These are phyloP conservation scores for Oreochromis spilurus DNA, from an alignment of 2,113 vertebrate genomes.

Conservation along the genomic window DNA sequence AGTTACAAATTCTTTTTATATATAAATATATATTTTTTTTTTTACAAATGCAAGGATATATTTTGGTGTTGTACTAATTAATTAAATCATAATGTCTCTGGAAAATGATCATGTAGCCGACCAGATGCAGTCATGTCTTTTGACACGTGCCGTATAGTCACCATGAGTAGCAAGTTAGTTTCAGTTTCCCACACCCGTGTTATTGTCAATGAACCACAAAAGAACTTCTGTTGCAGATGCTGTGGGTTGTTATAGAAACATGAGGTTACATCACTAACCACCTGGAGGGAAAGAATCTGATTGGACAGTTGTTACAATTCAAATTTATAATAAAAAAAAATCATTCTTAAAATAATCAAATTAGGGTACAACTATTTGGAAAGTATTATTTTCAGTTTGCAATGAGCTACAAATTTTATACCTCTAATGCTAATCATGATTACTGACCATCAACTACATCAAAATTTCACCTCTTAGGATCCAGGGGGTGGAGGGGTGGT, in stretches of 20 bases:
- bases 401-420: neutral
- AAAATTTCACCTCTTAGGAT: neutral
- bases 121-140: neutral
- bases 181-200: constrained; percentile 51
- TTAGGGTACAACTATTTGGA: neutral
- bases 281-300: constrained; percentile 32
- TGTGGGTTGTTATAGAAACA: neutral
- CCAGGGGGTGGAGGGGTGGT: neutral
- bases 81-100: neutral
- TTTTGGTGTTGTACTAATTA: neutral
- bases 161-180: constrained; percentile 14
- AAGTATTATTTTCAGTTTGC: neutral
- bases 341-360: neutral
- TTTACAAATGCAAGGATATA: neutral
- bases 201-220: constrained; percentile 37
- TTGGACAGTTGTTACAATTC: neutral
- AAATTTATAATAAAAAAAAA: neutral
- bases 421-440: neutral
- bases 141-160: neutral
- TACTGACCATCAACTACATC: neutral
- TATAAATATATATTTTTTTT: neutral
- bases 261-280: neutral
- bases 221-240: constrained; percentile 27
- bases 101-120: neutral
- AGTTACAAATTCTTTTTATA: neutral